Conservation (phyloP, 2,888 invertebrate genomes). For the Temnothorax ravouxi region DNA sequence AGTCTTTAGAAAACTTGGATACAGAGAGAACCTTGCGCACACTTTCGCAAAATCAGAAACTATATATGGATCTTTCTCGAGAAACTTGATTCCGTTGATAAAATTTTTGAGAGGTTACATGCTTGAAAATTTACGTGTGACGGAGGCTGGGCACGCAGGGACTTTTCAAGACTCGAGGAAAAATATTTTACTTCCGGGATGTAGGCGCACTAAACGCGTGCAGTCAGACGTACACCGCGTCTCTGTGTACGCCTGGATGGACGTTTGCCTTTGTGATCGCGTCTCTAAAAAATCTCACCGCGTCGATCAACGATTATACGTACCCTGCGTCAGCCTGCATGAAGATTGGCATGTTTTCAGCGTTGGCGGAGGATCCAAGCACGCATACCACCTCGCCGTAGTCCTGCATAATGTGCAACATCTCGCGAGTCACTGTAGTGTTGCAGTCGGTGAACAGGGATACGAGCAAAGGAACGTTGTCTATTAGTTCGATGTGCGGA, state of each 20-base stretch:
- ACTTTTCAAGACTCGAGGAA: background rate
- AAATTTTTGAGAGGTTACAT: background rate
- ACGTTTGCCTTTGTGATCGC: constrained; percentile 3
- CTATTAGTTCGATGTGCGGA: constrained; percentile 97
- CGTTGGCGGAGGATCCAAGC: constrained; percentile 96
- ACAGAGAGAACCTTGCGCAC: background rate
- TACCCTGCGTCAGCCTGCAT: constrained; percentile 97
- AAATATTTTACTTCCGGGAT: background rate
- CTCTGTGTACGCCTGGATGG: background rate
- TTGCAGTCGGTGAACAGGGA: constrained; percentile 99
- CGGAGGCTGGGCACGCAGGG: background rate
- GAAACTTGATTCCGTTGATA: background rate
- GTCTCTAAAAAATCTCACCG: constrained; percentile 36
- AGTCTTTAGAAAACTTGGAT: background rate
- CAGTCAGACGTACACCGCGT: too few species aligned
- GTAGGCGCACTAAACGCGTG: background rate
- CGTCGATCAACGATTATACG: constrained; percentile 33
- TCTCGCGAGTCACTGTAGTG: constrained; percentile 95
- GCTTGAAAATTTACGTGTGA: background rate
- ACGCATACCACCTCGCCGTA: constrained; percentile 98
- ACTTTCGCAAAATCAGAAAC: background rate
- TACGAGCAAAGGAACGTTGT: constrained; percentile 98
- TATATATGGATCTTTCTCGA: background rate
- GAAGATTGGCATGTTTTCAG: constrained; percentile 96
- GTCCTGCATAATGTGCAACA: constrained; percentile 98